phyloP scores from a whole-genome alignment of 37 sponge, comb jelly and placozoan genomes.

The Geodia barretti region DNA sequence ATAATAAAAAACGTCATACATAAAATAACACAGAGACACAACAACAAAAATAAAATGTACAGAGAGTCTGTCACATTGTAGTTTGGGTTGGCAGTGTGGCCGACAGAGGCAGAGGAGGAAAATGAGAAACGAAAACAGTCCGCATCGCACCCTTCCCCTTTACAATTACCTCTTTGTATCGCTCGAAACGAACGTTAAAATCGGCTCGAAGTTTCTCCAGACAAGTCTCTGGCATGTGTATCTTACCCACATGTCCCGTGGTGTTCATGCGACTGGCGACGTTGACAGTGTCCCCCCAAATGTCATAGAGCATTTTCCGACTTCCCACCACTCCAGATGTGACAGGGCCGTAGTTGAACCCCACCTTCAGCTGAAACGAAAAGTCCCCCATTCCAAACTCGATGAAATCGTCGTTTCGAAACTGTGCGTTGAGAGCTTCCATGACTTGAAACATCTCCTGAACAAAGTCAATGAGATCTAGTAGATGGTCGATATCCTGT shows the following conservation, averaged over 20 bases:
- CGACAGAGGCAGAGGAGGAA: no score
- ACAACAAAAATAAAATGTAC: no score
- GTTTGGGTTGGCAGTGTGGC: no score
- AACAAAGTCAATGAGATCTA: conserved; percentile 76
- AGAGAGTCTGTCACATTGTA: no score
- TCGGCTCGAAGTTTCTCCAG: conserved; percentile 3
- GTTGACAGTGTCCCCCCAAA: conserved; percentile 98
- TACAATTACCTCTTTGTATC: conserved; percentile 47
- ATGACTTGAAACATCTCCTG: conserved; percentile 66
- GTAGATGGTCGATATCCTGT: conserved; percentile 33
- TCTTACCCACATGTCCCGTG: conserved; percentile 77
- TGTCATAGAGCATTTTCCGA: conserved; percentile 89
- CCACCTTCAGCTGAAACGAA: conserved; percentile 66
- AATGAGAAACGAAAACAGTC: conserved; percentile 63
- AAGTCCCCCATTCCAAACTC: conserved; percentile 16
- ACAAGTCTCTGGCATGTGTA: conserved; percentile 82
- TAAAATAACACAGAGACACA: no score
- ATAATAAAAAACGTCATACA: no score
- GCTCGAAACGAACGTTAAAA: conserved; percentile 30
- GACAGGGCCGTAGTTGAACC: conserved; percentile 89
- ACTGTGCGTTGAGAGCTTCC: conserved; percentile 52
- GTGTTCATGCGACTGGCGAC: conserved; percentile 96
- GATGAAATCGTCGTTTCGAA: not conserved
- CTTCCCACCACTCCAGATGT: conserved; percentile 95
- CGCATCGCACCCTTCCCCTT: conserved; percentile 86